Conservation (phyloP, 2,797 vertebrate species). For the Melanotaenia trifasciata region DNA sequence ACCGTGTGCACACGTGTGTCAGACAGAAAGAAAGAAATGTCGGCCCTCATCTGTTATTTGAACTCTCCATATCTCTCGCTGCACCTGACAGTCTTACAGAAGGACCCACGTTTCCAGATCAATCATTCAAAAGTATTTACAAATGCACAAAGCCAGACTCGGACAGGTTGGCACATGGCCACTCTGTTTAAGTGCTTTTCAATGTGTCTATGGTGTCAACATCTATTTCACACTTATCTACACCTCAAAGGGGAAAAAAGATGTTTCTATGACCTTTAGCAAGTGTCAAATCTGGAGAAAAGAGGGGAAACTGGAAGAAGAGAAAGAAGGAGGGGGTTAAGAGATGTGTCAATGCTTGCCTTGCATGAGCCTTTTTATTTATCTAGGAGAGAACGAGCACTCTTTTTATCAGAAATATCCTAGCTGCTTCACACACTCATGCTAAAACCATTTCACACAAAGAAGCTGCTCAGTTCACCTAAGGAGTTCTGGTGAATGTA, state of each 20-base stretch:
- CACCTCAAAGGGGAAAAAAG: slow-evolving; percentile 76
- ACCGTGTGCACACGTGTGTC: slow-evolving; percentile 21
- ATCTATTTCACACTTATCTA: slow-evolving; percentile 84
- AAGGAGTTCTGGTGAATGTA: slow-evolving; percentile 25
- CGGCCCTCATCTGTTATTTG: slow-evolving; percentile 55
- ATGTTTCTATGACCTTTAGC: slow-evolving; percentile 81
- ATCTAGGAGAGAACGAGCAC: slow-evolving; percentile 52
- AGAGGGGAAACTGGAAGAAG: slow-evolving; percentile 44
- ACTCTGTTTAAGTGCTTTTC: slow-evolving; percentile 82
- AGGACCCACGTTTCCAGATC: slow-evolving; percentile 69
- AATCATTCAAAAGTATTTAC: slow-evolving; percentile 83
- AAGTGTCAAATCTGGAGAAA: slow-evolving; percentile 75
- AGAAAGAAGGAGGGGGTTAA: slow-evolving; percentile 49
- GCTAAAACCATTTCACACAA: slow-evolving; percentile 46
- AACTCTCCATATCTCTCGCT: slow-evolving; percentile 46
- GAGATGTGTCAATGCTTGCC: slow-evolving; percentile 60
- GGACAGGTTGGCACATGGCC: slow-evolving; percentile 74
- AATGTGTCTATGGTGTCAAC: slow-evolving; percentile 81
- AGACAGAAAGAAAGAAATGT: slow-evolving; percentile 11
- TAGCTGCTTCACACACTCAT: slow-evolving; percentile 37
- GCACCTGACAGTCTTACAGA: slow-evolving; percentile 61
- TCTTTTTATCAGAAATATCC: slow-evolving; percentile 69
- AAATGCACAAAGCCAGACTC: slow-evolving; percentile 77
- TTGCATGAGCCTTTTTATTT: slow-evolving; percentile 76
- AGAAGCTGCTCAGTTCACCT: slow-evolving; percentile 37